phyloP scores from a whole-genome alignment of 2,113 vertebrate genomes.

The Lethenteron reissneri region DNA sequence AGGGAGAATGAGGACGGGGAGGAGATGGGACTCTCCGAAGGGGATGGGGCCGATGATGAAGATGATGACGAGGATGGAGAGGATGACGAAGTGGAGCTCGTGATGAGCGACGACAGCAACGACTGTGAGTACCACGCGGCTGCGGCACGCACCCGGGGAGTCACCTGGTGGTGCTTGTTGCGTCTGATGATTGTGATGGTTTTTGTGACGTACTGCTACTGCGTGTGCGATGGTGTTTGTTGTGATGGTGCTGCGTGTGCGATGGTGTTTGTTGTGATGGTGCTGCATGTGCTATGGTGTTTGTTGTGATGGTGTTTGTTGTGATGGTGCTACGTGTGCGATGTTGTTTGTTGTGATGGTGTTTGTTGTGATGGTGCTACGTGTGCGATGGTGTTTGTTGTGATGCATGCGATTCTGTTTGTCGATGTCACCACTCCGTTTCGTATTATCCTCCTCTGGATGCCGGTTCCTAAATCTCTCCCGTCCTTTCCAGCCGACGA shows the following conservation, averaged over 20 bases:
- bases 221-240: background rate
- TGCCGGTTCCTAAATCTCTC: conserved; percentile 12
- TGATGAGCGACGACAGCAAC: conserved; percentile 33
- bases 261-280: background rate
- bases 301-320: no score
- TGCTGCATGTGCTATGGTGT: no score
- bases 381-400: background rate
- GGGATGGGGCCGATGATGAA: conserved; percentile 54
- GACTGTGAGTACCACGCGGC: conserved; percentile 40
- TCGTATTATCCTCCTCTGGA: conserved; percentile 10
- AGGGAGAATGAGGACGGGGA: conserved; percentile 76
- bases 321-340: background rate
- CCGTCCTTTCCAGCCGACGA: conserved; percentile 48
- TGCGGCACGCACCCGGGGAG: background rate
- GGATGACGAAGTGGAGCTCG: conserved; percentile 19
- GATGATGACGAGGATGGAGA: conserved; percentile 59
- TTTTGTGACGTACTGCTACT: conserved; percentile 1
- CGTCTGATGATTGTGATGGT: background rate
- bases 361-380: background rate
- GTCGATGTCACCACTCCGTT: background rate
- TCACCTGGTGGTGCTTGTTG: background rate
- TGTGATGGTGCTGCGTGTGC: background rate
- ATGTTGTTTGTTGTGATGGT: conserved; percentile 7
- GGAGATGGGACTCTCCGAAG: conserved; percentile 55
- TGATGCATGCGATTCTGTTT: conserved; percentile 10